phyloP scores from a whole-genome alignment of 2,888 invertebrate genomes.

The Torymus tubicola region DNA sequence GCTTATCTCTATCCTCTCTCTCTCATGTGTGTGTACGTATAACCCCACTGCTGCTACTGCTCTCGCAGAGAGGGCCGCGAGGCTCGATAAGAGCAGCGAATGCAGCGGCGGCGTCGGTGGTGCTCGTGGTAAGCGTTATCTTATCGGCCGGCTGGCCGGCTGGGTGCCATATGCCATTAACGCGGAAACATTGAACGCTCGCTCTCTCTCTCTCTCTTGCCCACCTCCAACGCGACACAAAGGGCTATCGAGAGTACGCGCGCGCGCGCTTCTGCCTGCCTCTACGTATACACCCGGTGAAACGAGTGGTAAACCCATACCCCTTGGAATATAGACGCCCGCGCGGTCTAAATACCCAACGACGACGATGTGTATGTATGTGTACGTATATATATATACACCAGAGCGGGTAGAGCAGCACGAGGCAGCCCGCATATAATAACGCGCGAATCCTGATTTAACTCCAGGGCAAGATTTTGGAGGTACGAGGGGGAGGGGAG shows the following conservation, averaged over 20 bases:
- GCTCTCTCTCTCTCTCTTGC: neutral
- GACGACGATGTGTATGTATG: no score
- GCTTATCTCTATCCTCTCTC: slow-evolving; percentile 55
- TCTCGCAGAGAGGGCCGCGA: slow-evolving; percentile 18
- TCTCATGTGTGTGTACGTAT: slow-evolving; percentile 4
- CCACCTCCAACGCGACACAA: neutral
- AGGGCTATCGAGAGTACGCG: neutral
- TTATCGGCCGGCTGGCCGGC: slow-evolving; percentile 65
- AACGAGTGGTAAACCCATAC: slow-evolving; percentile 16
- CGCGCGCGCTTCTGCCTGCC: neutral
- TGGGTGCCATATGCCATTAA: slow-evolving; percentile 67
- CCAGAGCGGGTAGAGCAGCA: no score
- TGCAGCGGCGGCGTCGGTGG: slow-evolving; percentile 56
- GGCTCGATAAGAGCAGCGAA: slow-evolving; percentile 57
- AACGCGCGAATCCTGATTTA: slow-evolving; percentile 46
- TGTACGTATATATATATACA: no score
- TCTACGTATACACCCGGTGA: neutral
- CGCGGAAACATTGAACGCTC: slow-evolving; percentile 64
- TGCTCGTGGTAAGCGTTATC: slow-evolving; percentile 64
- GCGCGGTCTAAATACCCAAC: slow-evolving; percentile 27
- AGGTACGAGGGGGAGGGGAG: neutral
- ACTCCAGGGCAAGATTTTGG: neutral
- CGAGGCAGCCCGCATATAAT: neutral
- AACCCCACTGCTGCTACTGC: neutral
- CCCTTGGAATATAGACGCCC: neutral